Evolutionary conservation across 2,113 vertebrate genomes (phyloP).

Genomic region (cattle (Bos taurus)): DNA sequence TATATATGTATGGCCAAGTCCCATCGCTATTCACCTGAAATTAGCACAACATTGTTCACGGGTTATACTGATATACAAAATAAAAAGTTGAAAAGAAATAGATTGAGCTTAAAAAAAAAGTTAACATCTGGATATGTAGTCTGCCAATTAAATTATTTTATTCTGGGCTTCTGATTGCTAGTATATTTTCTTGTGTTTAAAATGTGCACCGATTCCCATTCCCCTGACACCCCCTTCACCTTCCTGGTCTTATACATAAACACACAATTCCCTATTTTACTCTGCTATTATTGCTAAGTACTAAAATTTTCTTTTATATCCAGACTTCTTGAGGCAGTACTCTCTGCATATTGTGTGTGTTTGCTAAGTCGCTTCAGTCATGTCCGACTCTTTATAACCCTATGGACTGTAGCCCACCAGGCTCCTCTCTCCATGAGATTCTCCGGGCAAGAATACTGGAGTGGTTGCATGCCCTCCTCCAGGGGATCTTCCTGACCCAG

Average conservation of each 20-base stretch:
- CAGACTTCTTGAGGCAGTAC: background rate
- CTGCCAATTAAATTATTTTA: background rate
- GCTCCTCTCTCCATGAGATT: background rate
- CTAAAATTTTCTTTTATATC: background rate
- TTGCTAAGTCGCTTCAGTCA: background rate
- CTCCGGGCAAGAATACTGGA: background rate
- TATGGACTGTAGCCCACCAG: background rate
- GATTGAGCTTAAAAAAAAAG: background rate
- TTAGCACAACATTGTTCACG: background rate
- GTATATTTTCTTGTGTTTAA: background rate
- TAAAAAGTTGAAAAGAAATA: background rate
- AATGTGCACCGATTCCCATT: background rate
- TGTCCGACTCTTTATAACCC: background rate
- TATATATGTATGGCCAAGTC: background rate
- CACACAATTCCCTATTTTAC: background rate
- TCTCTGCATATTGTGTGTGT: background rate
- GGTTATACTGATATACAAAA: background rate
- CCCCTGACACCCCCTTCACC: background rate
- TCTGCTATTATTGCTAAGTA: background rate
- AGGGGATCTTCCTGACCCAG: background rate
- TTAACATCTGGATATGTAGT: background rate
- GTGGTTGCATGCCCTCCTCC: background rate
- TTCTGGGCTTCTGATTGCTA: background rate
- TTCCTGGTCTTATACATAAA: background rate
- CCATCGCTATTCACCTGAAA: fast-evolving